Conservation (phyloP, 1,140 invertebrate species). For the Lepidurus couesii region DNA sequence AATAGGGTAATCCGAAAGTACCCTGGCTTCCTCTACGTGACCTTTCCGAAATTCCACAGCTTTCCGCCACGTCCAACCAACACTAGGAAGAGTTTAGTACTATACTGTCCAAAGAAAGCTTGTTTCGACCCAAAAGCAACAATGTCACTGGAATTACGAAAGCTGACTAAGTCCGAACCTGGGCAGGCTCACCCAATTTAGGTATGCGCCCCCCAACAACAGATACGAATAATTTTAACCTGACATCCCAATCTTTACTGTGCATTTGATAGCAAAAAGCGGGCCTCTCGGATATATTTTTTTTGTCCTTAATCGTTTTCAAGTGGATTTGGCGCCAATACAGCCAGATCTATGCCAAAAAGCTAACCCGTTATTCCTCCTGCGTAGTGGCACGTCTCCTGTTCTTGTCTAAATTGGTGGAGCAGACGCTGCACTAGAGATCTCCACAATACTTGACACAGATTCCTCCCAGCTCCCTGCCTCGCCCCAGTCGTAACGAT, state of each 20-base stretch:
- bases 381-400: neutral
- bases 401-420: neutral
- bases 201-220: neutral
- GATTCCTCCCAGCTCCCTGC: neutral
- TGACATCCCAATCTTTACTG: neutral
- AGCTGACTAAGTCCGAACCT: too few relatives aligned
- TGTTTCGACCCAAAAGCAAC: neutral
- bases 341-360: too few relatives aligned
- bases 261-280: neutral
- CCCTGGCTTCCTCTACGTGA: neutral
- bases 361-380: neutral
- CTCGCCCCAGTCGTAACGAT: neutral
- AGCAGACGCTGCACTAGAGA: constrained; percentile 1
- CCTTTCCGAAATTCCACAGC: neutral
- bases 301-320: too few relatives aligned
- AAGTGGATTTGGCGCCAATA: too few relatives aligned
- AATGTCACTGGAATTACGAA: too few relatives aligned
- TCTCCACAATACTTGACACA: constrained; percentile 16
- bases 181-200: too few relatives aligned
- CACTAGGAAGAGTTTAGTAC: neutral
- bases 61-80: neutral
- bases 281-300: too few relatives aligned
- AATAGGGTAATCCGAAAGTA: neutral
- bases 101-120: neutral
- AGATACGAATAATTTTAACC: neutral